A percentile compares a stretch with the other conserved stretches of the same genome.
Conservation (phyloP, 23 tunicate genomes). For the Aplidium turbinatum region DNA sequence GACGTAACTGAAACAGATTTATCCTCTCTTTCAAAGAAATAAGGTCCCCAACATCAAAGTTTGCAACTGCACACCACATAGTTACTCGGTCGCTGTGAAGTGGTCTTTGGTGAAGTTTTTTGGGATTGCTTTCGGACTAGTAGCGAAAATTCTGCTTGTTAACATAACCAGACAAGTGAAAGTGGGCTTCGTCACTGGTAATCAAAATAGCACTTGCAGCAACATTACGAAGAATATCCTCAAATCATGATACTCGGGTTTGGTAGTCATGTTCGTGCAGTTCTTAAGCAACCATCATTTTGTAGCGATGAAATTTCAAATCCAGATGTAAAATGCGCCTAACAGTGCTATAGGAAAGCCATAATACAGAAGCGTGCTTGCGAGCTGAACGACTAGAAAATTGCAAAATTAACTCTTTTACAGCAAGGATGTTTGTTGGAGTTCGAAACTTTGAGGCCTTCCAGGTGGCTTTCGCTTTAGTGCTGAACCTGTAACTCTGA, state of each 20-base stretch:
- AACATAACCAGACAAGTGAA: conserved; percentile 28
- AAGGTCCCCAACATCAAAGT: conserved; percentile 34
- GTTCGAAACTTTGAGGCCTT: conserved; percentile 27
- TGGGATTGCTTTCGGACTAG: conserved; percentile 26
- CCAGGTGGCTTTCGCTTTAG: conserved; percentile 20
- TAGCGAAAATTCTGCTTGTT: conserved; percentile 28
- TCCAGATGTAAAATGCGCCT: conserved; percentile 29
- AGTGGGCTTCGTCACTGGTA: conserved; percentile 30
- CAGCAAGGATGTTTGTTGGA: conserved; percentile 33
- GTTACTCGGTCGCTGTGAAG: conserved; percentile 30
- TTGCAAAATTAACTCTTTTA: conserved; percentile 19
- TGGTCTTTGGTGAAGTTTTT: conserved; percentile 25
- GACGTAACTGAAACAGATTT: neutral
- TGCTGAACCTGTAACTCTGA: conserved; percentile 27
- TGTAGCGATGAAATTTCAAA: conserved; percentile 21
- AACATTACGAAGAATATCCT: conserved; percentile 23
- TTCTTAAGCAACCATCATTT: conserved; percentile 39
- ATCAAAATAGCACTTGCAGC: conserved; percentile 29
- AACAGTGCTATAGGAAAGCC: conserved; percentile 17
- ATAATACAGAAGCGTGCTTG: conserved; percentile 17
- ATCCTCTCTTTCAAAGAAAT: neutral
- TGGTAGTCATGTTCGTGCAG: conserved; percentile 29
- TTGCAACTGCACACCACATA: conserved; percentile 27
- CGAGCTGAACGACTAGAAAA: conserved; percentile 24
- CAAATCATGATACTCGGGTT: conserved; percentile 25